Evolutionary conservation across 2,113 vertebrate genomes (phyloP).

Genomic region (Brevimyrus niger): DNA sequence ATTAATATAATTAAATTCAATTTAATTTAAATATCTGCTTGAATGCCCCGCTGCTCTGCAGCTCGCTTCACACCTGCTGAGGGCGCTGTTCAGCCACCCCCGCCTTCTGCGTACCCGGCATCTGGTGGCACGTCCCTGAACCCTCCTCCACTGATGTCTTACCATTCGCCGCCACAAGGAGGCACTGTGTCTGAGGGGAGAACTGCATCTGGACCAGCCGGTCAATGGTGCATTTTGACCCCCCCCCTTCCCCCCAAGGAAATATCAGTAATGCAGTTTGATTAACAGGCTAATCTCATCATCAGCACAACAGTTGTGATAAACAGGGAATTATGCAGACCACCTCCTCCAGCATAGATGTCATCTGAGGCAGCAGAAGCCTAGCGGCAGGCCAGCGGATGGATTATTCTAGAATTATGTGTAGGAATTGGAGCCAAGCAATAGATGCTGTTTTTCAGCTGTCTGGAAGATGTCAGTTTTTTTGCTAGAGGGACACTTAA

Average conservation of each 20-base stretch:
- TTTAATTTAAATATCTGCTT: background rate
- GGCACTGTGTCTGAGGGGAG: background rate
- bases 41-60: background rate
- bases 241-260: background rate
- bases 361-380: background rate
- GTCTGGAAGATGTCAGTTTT: background rate
- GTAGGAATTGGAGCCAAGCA: background rate
- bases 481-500: background rate
- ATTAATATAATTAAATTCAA: background rate
- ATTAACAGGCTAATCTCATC: conserved; percentile 25
- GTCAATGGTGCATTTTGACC: background rate
- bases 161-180: background rate
- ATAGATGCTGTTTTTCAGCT: background rate
- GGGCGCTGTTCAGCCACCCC: background rate
- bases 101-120: background rate
- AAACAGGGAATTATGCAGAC: conserved; percentile 9
- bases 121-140: background rate
- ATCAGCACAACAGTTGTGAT: conserved; percentile 16
- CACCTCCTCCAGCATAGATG: background rate
- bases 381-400: background rate
- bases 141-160: background rate
- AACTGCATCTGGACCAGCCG: background rate
- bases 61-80: background rate
- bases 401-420: background rate
- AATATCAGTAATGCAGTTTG: conserved; percentile 5